Conservation (phyloP, 2,113 vertebrate species). For the Benitochromis conjunctus region DNA sequence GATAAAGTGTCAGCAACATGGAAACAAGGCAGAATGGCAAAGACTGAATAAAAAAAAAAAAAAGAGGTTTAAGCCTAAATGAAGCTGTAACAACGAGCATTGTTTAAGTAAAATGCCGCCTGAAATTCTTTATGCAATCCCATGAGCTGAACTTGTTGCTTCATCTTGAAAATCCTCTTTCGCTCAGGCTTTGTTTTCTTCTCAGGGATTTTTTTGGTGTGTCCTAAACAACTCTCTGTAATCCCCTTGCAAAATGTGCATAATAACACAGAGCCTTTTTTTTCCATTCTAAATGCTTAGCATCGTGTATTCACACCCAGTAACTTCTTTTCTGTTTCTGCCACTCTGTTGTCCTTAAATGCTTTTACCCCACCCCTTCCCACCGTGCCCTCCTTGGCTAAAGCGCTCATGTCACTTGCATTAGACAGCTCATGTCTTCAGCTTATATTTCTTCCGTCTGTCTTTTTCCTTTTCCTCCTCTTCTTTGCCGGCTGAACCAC, state of each 20-base stretch:
- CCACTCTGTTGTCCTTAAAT: not conserved
- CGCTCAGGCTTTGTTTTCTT: conserved; percentile 28
- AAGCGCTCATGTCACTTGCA: conserved; percentile 28
- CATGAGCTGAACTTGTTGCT: conserved; percentile 16
- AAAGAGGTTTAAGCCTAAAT: not conserved
- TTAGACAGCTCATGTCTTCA: conserved; percentile 14
- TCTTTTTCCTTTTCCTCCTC: not conserved
- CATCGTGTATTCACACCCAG: not conserved
- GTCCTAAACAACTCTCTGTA: conserved; percentile 42
- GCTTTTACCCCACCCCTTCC: not conserved
- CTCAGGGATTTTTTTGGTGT: conserved; percentile 11
- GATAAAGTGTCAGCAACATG: not conserved
- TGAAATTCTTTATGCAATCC: not conserved
- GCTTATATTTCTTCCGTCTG: not conserved
- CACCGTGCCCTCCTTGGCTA: not conserved
- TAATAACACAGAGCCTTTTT: conserved; percentile 1
- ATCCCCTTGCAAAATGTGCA: conserved; percentile 49
- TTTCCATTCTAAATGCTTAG: not conserved
- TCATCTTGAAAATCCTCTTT: conserved; percentile 59
- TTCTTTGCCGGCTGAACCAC: not conserved
- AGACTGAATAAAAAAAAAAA: not conserved
- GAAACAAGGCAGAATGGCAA: not conserved
- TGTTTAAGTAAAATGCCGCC: not conserved
- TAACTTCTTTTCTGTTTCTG: not conserved
- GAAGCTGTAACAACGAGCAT: not conserved